Evolutionary conservation across 2,797 vertebrate species (phyloP), one percentile per base, ranked within the genome.

Genomic region (Bovichtus diacanthus): DNA sequence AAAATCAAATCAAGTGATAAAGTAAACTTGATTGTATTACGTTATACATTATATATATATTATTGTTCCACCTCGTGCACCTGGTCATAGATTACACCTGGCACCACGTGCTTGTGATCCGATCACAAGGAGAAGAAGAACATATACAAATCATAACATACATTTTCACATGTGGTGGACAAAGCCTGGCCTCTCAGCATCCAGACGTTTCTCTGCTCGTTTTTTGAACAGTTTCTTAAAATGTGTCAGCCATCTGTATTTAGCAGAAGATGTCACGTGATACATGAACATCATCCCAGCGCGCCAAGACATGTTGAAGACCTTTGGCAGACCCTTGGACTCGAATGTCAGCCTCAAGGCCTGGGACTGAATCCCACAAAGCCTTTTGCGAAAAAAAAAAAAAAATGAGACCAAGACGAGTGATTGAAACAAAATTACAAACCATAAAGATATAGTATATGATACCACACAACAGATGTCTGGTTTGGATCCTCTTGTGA

Each of bases 401-500:
- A 41, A 21, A 64, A 58, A 62, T 3, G 11, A 65, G 36, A 61
- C 70, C n/a, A 34, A 61, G 56, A 71, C 7, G 25, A 75, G 60
- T 27, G 75, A 76, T 54, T 76, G 63, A 68, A 75, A 68, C 19
- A 65, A 70, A 87, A 85, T 69, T 72, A 60, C 58, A 82, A 46
- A 44, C 53, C 69, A 70, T 75, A 65, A 67, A 82, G 39, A 86
- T 71, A 71, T 29, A 55, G 43, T 64, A 65, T 56, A 72, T 25
- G 65, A 70, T 87, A 77, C 88, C 39, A 19, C 43, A 65, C 76
- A 85, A 59, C 71, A 70, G 44, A 70, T 51, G 74, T 76, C 75
- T 80, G 86, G 79, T 84, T 89, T 87, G 79, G 76, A n/a, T n/a
- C n/a, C n/a, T n/a, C n/a, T n/a, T n/a, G n/a, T n/a, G n/a, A n/a